Evolutionary conservation across 1,140 invertebrate genomes (phyloP).

Genomic region (Tachypleus tridentatus): DNA sequence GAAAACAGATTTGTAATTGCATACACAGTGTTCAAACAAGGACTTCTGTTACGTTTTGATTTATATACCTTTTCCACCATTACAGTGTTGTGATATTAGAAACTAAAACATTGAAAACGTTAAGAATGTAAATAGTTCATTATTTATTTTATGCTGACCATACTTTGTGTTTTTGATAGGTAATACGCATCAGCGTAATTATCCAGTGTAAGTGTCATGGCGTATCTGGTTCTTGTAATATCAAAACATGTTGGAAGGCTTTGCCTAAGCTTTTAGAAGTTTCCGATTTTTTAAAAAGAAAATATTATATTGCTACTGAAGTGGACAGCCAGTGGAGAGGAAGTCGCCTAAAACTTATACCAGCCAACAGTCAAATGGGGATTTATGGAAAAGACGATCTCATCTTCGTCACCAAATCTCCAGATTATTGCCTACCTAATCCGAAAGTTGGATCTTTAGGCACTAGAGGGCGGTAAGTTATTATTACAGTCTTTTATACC

Average conservation of each 20-base stretch:
- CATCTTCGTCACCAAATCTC: constrained; percentile 79
- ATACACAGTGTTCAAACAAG: no score
- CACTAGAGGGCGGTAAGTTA: constrained; percentile 52
- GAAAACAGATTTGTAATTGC: no score
- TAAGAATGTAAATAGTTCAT: no score
- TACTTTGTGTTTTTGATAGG: constrained; percentile 3
- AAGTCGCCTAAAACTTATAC: constrained; percentile 11
- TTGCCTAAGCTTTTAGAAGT: constrained; percentile 53
- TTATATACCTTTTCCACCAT: no score
- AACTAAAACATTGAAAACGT: no score
- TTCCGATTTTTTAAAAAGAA: constrained; percentile 70
- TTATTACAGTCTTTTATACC: no score
- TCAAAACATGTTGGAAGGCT: constrained; percentile 82
- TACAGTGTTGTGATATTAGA: no score
- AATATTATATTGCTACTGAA: constrained; percentile 80
- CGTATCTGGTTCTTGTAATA: constrained; percentile 85
- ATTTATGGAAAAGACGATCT: constrained; percentile 50
- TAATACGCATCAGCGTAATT: constrained; percentile 11
- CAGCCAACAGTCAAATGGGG: constrained; percentile 12
- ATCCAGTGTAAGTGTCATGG: constrained; percentile 81
- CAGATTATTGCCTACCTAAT: constrained; percentile 61
- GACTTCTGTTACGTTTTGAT: no score
- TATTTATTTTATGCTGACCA: no score
- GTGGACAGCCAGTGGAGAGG: constrained; percentile 36
- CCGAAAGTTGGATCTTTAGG: constrained; percentile 52